phyloP scores from a whole-genome alignment of 2,113 vertebrate species.

The Erythrocercus mccallii region DNA sequence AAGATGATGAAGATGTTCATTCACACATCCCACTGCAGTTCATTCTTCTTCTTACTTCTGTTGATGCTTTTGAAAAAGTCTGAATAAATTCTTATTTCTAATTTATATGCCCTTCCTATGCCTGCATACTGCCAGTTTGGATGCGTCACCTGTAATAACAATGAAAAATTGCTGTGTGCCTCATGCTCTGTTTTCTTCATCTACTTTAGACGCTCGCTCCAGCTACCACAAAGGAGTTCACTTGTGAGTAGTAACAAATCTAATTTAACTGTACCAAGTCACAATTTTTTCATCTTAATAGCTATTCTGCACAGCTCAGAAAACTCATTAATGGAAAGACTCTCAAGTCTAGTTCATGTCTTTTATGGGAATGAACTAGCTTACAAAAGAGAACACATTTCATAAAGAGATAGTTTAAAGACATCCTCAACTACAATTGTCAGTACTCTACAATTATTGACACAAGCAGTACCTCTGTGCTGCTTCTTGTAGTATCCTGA shows the following conservation, averaged over 20 bases:
- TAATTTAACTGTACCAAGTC: conserved; percentile 71
- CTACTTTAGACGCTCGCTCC: conserved; percentile 48
- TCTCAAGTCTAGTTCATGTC: conserved; percentile 44
- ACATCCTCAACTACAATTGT: background rate
- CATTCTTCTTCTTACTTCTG: conserved; percentile 52
- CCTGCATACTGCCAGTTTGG: conserved; percentile 76
- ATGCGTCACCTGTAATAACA: conserved; percentile 86
- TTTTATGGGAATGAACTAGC: conserved; percentile 27
- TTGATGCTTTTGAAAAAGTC: conserved; percentile 40
- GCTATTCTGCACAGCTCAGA: conserved; percentile 59
- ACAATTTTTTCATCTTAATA: conserved; percentile 65
- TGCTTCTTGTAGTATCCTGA: background rate
- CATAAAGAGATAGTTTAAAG: conserved; percentile 6
- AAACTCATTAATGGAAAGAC: conserved; percentile 56
- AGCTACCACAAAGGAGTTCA: conserved; percentile 70
- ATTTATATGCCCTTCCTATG: conserved; percentile 65
- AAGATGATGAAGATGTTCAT: conserved; percentile 47
- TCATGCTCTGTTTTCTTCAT: conserved; percentile 56
- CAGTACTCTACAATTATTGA: background rate
- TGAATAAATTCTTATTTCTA: conserved; percentile 67
- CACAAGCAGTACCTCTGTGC: background rate
- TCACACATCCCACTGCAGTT: conserved; percentile 37
- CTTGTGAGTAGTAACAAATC: conserved; percentile 75
- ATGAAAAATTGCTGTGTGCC: conserved; percentile 86
- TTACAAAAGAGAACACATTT: conserved; percentile 22